These are phyloP conservation scores for Heteropelma amictum DNA, from an alignment of 2,888 invertebrate genomes.

Conservation along the genomic window DNA sequence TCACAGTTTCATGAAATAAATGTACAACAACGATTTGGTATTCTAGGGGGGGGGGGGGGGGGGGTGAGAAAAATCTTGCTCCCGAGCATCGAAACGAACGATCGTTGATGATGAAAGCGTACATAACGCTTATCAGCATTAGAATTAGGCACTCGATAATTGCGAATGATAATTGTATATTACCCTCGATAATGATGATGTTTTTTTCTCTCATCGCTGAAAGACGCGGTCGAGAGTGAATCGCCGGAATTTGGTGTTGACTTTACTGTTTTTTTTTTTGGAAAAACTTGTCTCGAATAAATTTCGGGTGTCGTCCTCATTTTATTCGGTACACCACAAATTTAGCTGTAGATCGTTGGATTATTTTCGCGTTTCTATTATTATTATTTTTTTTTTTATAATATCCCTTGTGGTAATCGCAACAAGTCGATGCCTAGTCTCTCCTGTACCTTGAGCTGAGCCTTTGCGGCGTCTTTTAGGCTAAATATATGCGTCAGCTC, in stretches of 20 bases:
- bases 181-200: background rate
- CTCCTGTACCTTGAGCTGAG: slow-evolving; percentile 90
- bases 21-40: slow-evolving; percentile 34
- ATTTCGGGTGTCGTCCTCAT: slow-evolving; percentile 20
- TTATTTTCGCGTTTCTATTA: background rate
- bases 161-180: slow-evolving; percentile 16
- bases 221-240: background rate
- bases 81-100: background rate
- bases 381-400: slow-evolving; percentile 48
- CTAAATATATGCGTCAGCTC: slow-evolving; percentile 96
- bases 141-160: slow-evolving; percentile 50
- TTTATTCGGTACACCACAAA: slow-evolving; percentile 40
- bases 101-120: background rate
- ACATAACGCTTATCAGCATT: slow-evolving; percentile 11
- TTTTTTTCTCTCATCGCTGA: background rate
- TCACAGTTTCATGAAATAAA: too few species aligned
- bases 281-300: slow-evolving; percentile 8
- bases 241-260: slow-evolving; percentile 4
- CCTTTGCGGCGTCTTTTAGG: slow-evolving; percentile 92
- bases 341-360: too few species aligned
- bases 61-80: background rate
- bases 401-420: slow-evolving; percentile 57
- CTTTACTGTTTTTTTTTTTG: background rate
- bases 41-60: slow-evolving; percentile 2
- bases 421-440: slow-evolving; percentile 84